Evolutionary conservation across 2,113 vertebrate species (phyloP), one percentile per base, ranked within the genome.

Genomic region (Cinclus cinclus): DNA sequence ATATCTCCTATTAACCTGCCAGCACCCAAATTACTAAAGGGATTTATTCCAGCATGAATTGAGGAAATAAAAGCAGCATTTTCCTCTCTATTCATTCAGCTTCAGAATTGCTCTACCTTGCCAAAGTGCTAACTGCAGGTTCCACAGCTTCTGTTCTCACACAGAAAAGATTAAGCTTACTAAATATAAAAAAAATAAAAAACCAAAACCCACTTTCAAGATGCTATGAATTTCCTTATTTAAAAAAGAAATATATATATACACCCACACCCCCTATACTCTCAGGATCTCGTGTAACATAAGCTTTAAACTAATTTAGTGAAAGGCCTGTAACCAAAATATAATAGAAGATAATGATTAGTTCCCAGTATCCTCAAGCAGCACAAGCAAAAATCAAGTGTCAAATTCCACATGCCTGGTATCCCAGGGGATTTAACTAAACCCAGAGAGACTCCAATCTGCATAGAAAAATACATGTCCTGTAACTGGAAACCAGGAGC

Each of bases 251-350:
- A 53, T 39, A 30, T 4, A 42, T 19, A 24, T 27, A 60, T 17
- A 11, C 8, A 62, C 8, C 13, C 12, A 62, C 35, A 37, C 35
- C 3, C 33, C 12, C 12, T 50, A 18, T 6, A 69, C 3, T n/a
- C 33, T 23, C 25, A 53, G 12, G 28, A 65, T 21, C 19, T 52
- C 46, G 62, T 28, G 63, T 30, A 85, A 90, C 20, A 33, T 13
- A 80, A 90, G 30, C 46, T 78, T 77, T 55, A 58, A 88, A 80
- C 30, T 76, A 63, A 90, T 78, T 81, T 67, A 39, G n/a, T 20
- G 59, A 83, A 62, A 93, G 39, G 68, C 19, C 39, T 71, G 25
- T 67, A 83, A 93, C 70, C 82, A 95, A 85, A 94, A 84, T 59
- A 88, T 46, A 90, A 59, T 16, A 86, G 15, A 55, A 91, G 47